Base-by-base conservation (phyloP, 2,888 invertebrate species). In the Limulus polyphemus region DNA sequence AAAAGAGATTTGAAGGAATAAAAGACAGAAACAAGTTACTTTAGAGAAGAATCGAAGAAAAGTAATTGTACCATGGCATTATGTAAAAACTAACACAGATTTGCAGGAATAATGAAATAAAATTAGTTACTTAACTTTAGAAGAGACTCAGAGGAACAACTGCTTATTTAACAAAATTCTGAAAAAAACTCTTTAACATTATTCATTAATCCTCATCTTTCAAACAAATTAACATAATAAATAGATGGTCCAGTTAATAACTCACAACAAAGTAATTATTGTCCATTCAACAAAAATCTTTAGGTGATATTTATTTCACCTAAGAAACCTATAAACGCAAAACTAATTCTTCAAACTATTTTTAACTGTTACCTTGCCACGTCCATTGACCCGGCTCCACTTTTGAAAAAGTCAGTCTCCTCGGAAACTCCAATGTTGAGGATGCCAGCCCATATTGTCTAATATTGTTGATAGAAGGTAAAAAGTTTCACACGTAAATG, bases 341-440 rank as follows among this genome's bases (percentile, higher is more conserved):
- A 32, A 32, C 32, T 32, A 32, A 13, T 12, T 16, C 2, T 13
- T 50, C 14, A 49, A 46, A 50, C 4, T 49, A 51, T 17, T 47
- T 47, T 47, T 55, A 50, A 56, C 47, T 55, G 61, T 62, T 69
- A 81, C 79, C 83, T 80, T 0, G 95, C 93, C 2, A 97, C 94
- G 75, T 98, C 97, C 92, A 98, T 97, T 10, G 95, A 95, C 0
- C 92, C 91, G n/a, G 91, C 97, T 12, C 97, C 97, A n/a, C 84
- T 83, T 1, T 83, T 83, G 77, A 98, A 97, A 79, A 98, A 97
- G 74, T 97, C 94, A 0, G 91, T 90, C 3, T 84, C 83, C 11
- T 84, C 82, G 11, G 86, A 84, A 10, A 88, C 81, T 3, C 86
- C 84, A 0, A 83, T 79, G 70, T 86, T 86, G 0, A 97, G 79